Conservation (phyloP, 2,797 vertebrate genomes). For the Chaunax sp. region DNA sequence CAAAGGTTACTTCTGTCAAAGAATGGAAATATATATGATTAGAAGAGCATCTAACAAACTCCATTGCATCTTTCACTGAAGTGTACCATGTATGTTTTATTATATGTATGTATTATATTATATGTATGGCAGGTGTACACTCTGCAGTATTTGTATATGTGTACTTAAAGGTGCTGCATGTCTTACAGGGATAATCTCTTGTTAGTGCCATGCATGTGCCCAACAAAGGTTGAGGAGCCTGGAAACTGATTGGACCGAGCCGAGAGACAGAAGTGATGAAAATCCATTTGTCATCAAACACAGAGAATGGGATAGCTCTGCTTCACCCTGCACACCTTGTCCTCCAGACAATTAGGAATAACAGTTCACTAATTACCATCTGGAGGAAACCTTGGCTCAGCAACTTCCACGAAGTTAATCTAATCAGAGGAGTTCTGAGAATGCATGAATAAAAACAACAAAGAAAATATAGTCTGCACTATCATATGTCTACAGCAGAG, state of each 20-base stretch:
- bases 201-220: not conserved
- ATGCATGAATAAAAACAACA: slow-evolving; percentile 19
- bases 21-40: not conserved
- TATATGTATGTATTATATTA: no score
- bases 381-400: slow-evolving; percentile 57
- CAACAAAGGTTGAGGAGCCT: not conserved
- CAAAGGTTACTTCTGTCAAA: not conserved
- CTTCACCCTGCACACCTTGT: slow-evolving; percentile 52
- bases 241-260: not conserved
- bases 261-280: slow-evolving; percentile 6
- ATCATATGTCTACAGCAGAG: not conserved
- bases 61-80: no score
- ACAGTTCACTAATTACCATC: slow-evolving; percentile 54
- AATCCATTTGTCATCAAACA: slow-evolving; percentile 49
- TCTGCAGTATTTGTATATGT: not conserved
- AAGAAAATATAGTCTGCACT: not conserved
- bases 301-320: slow-evolving; percentile 34
- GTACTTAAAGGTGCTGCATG: not conserved
- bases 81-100: no score
- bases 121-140: not conserved
- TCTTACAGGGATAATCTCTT: not conserved
- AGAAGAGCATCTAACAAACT: no score
- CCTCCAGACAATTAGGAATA: slow-evolving; percentile 63
- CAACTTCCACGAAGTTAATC: slow-evolving; percentile 36
- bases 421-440: slow-evolving; percentile 43